Evolutionary conservation across 2,888 invertebrate species (phyloP).

Genomic region (Chloroclysta siterata): DNA sequence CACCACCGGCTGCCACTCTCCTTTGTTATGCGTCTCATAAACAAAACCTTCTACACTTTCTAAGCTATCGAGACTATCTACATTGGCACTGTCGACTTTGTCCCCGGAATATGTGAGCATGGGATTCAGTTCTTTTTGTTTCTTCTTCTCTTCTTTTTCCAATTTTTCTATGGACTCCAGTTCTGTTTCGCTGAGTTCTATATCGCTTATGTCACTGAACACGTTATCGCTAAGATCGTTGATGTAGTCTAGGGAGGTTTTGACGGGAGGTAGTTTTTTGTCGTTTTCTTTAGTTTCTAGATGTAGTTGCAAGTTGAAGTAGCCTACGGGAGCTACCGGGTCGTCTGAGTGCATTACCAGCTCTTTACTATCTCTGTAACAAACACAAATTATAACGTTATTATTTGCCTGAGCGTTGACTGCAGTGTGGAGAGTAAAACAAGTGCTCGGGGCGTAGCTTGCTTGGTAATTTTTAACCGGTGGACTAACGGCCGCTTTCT

Average conservation of each 20-base stretch:
- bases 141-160: slow-evolving; percentile 76
- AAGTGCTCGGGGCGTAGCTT: too few species aligned
- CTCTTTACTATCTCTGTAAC: slow-evolving; percentile 91
- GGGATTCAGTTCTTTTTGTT: slow-evolving; percentile 74
- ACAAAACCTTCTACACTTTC: slow-evolving; percentile 71
- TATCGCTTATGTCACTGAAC: slow-evolving; percentile 87
- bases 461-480: too few species aligned
- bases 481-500: too few species aligned
- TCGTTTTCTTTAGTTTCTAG: slow-evolving; percentile 87
- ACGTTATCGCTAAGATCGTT: slow-evolving; percentile 87
- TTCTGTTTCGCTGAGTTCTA: slow-evolving; percentile 86
- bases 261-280: slow-evolving; percentile 76
- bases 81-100: slow-evolving; percentile 55
- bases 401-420: neutral
- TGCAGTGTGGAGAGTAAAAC: too few species aligned
- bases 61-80: slow-evolving; percentile 58
- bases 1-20: slow-evolving; percentile 85
- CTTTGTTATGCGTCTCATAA: slow-evolving; percentile 75
- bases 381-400: neutral
- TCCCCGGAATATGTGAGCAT: slow-evolving; percentile 70
- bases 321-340: slow-evolving; percentile 97
- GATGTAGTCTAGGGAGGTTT: slow-evolving; percentile 85
- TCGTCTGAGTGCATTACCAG: slow-evolving; percentile 95
- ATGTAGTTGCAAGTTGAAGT: slow-evolving; percentile 94
- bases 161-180: slow-evolving; percentile 85